Evolutionary conservation across 2,888 invertebrate genomes (phyloP), one percentile per base, ranked within the genome.

Genomic region (Scaeva pyrastri): DNA sequence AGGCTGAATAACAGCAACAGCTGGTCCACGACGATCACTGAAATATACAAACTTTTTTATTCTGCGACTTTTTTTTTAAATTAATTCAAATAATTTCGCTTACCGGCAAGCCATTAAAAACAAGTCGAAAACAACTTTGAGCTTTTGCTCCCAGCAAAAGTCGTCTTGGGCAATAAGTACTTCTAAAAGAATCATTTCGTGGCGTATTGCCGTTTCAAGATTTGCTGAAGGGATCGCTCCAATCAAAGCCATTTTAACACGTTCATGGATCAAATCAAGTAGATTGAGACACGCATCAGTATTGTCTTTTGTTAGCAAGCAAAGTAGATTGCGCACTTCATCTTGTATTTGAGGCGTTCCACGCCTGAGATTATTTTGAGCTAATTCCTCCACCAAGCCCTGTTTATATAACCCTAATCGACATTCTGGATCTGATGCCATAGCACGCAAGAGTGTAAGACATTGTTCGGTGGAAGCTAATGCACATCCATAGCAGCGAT

Each of bases 391-490:
- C 21, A 98, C 97, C 36, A 98, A 94, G 0, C 98, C 98, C 92
- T 97, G 96, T 62, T 95, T 95, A 90, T 97, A 97, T 2, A 98
- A 93, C 0, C 96, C 94, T 82, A 96, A 94, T 78, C 97, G 94
- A 31, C 97, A 96, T 4, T 95, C 94, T 1, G 95, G 94, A 89
- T 96, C 96, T 7, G 96, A 96, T 6, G 98, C 98, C 88, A 99
- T 94, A 41, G 98, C 98, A 50, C 98, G 94, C 66, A 99, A 93
- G 56, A 99, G 93, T 0, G 98, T 98, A 39, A 99, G 94, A 91
- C 98, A 99, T 91, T 98, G 98, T 91, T 98, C 98, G 0, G 98
- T 97, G 50, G 98, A 97, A 2, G 98, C 96, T 74, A 97, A 95
- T 2, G 98, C 96, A 90, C 97, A 97, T 0, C 97, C 97, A 92